Percentiles rank a stretch among this genome's conserved stretches.
Evolutionary conservation across 2,888 invertebrate species (phyloP).

Genomic region (Cosmopolites sordidus): DNA sequence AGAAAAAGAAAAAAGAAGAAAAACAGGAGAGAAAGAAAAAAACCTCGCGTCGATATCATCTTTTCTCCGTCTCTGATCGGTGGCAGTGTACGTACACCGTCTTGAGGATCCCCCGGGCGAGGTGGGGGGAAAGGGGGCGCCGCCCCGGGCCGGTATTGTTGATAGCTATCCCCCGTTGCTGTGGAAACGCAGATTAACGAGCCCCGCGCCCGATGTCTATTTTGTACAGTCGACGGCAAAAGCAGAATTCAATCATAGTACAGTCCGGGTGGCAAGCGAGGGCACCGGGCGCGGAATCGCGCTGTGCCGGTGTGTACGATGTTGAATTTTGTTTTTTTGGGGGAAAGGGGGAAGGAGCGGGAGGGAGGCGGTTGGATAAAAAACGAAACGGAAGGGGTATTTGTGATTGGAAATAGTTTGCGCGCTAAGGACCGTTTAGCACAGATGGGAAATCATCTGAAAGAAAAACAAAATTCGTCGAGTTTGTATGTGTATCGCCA

Average conservation of each 20-base stretch:
- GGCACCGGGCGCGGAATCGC: constrained; percentile 1
- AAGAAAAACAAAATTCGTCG: too few relatives aligned
- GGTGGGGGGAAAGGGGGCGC: constrained; percentile 6
- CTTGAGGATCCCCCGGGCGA: constrained; percentile 25
- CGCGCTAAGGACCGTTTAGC: constrained; percentile 13
- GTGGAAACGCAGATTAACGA: constrained; percentile 51
- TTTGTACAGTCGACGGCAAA: constrained; percentile 46
- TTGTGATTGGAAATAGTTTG: constrained; percentile 26
- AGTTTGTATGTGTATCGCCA: too few relatives aligned
- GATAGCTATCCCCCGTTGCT: constrained; percentile 51
- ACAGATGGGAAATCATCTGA: background rate
- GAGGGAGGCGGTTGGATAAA: constrained; percentile 6
- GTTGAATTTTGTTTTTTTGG: constrained; percentile 25
- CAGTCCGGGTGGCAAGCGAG: constrained; percentile 37
- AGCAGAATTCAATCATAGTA: constrained; percentile 50
- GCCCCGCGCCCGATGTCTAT: constrained; percentile 51
- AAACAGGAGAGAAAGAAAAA: background rate
- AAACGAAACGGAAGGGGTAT: constrained; percentile 18
- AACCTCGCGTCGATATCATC: constrained; percentile 14
- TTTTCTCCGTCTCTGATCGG: constrained; percentile 25
- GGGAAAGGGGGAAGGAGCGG: constrained; percentile 7
- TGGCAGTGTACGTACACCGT: constrained; percentile 25
- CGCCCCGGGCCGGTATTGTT: constrained; percentile 28
- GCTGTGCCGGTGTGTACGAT: constrained; percentile 18
- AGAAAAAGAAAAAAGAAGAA: background rate